Evolutionary conservation across 2,113 vertebrate species (phyloP), one percentile per base, ranked within the genome.

Genomic region (Dipodomys ordii): DNA sequence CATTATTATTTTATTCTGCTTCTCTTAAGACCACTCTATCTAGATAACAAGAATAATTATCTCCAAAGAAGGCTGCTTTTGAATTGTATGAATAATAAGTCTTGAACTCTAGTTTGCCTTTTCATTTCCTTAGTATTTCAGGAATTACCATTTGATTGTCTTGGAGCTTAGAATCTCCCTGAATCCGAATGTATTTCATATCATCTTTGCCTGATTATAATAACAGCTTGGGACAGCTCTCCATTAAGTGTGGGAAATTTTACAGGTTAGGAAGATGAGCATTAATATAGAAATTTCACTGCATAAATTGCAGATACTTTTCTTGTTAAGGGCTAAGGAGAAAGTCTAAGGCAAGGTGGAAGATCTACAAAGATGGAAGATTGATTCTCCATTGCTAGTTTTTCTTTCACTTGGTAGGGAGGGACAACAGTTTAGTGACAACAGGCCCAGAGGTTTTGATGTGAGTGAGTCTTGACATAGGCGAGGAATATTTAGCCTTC

Each of bases 11-110:
- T 83, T 62, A 46, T 76, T 62, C 25, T 87, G 32, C 19, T 9
- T 85, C 12, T 74, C 81, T 79, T 35, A 57, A 57, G 53, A 13
- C 27, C 7, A 4, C 69, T 83, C 27, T 79, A 23, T 68, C 39
- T 92, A 90, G 69, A 30, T 9, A 82, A 28, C 27, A 49, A 67
- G 57, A 88, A 78, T 30, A 79, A 11, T 92, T 87, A n/a, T 80
- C 4, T 53, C 44, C 39, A 25, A 84, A 74, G 16, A 73, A 60
- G 18, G 2, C 28, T 53, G 2, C 27, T 68, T 85, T 80, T 69
- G n/a, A 86, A 65, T 78, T 13, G 10, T n/a, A 19, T 79, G 27
- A 11, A 64, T 44, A 60, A 30, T 8, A 32, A 64, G 30, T n/a
- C 39, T 88, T 65, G 49, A 46, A 12, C 4, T 25, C 5, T 62